phyloP scores from a whole-genome alignment of 2,797 vertebrate species.

The Podargus strigoides region DNA sequence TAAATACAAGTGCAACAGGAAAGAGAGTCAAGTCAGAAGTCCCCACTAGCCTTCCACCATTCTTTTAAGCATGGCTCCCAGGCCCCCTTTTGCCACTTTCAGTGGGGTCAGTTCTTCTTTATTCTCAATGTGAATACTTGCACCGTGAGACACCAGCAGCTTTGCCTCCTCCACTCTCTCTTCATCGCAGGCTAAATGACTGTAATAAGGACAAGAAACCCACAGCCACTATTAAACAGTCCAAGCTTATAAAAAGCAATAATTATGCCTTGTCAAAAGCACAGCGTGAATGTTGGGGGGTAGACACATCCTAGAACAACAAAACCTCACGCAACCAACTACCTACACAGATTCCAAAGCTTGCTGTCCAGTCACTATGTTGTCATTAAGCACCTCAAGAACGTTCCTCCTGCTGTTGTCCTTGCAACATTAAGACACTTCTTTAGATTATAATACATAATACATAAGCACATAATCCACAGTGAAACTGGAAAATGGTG shows the following conservation, averaged over 20 bases:
- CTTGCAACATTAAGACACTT: background rate
- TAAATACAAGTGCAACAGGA: background rate
- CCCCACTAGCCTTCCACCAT: constrained; percentile 85
- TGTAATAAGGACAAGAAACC: constrained; percentile 71
- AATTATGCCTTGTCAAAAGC: background rate
- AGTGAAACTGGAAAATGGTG: background rate
- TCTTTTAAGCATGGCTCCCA: constrained; percentile 82
- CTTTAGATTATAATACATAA: no score
- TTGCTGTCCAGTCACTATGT: background rate
- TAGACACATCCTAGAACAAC: background rate
- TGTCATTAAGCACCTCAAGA: background rate
- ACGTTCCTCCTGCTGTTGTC: background rate
- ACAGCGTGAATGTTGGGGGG: background rate
- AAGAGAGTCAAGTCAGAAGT: background rate
- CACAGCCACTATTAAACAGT: constrained; percentile 33
- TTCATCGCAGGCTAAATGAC: constrained; percentile 95
- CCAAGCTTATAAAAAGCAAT: background rate
- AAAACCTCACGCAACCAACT: background rate
- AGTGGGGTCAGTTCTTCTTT: constrained; percentile 95
- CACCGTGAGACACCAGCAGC: constrained; percentile 89
- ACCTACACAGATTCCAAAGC: background rate
- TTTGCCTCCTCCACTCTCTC: constrained; percentile 94
- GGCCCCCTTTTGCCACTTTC: constrained; percentile 87
- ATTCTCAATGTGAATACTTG: constrained; percentile 96
- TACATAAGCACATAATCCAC: background rate